These are phyloP conservation scores for Lochmaea crataegi DNA, from an alignment of 2,888 invertebrate species.

Conservation along the genomic window DNA sequence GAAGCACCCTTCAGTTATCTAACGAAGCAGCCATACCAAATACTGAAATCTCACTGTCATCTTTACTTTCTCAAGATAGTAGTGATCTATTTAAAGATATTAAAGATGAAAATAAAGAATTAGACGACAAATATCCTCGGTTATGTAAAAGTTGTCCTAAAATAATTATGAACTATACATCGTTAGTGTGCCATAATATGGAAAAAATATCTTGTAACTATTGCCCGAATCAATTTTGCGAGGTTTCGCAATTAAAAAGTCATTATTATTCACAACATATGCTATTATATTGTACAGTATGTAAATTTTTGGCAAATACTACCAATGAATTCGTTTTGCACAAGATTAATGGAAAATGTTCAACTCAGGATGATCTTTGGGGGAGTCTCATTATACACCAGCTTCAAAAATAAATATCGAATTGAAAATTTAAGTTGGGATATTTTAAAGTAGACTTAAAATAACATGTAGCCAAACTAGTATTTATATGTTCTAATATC, in stretches of 20 bases:
- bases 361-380: background rate
- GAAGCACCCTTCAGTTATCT: background rate
- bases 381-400: background rate
- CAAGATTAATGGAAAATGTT: background rate
- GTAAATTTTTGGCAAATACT: background rate
- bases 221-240: background rate
- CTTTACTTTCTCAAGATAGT: background rate
- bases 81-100: background rate
- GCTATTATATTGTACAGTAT: background rate
- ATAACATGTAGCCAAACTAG: no score
- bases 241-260: background rate
- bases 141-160: background rate
- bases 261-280: background rate
- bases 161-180: background rate
- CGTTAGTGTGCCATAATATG: background rate
- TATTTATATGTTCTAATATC: no score
- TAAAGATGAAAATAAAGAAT: slow-evolving; percentile 1
- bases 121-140: background rate
- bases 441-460: no score
- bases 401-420: background rate
- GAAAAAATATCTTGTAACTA: background rate
- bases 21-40: background rate
- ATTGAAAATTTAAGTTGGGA: no score
- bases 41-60: background rate
- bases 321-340: background rate